Percentiles rank a stretch among this genome's conserved stretches.
Evolutionary conservation across 2,888 invertebrate genomes (phyloP).

Genomic region (Caenorhabditis sp.): DNA sequence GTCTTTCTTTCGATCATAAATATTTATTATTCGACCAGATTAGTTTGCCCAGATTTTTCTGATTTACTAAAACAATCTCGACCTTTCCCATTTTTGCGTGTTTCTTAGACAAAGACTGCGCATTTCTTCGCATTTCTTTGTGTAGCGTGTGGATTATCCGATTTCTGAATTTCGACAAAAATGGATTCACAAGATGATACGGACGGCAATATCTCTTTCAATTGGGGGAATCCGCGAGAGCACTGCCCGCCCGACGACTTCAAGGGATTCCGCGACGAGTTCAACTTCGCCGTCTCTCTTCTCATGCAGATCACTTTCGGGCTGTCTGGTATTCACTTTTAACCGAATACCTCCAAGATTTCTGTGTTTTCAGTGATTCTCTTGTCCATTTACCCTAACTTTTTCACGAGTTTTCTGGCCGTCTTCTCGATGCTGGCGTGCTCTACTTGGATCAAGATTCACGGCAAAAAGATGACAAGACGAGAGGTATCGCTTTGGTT

Average conservation of each 20-base stretch:
- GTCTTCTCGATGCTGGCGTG: conserved; percentile 7
- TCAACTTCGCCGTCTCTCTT: conserved; percentile 17
- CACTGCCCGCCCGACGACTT: neutral
- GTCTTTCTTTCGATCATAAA: conserved; percentile 4
- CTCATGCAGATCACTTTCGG: conserved; percentile 18
- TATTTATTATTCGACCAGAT: conserved; percentile 1
- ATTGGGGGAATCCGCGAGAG: neutral
- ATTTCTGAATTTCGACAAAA: no score
- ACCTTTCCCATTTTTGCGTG: neutral
- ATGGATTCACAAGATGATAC: no score
- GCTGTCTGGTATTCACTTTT: neutral
- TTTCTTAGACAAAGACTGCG: neutral
- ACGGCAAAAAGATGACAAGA: conserved; percentile 33
- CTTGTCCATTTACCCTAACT: conserved; percentile 13
- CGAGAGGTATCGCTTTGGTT: conserved; percentile 18
- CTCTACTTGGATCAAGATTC: conserved; percentile 21
- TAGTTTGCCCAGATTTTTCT: neutral
- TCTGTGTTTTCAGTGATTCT: conserved; percentile 8
- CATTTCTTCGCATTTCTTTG: neutral
- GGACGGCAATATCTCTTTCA: neutral
- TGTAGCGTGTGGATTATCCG: no score
- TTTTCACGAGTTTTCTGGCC: conserved; percentile 2
- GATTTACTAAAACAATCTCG: neutral
- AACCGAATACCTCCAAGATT: neutral
- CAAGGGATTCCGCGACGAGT: conserved; percentile 30